Evolutionary conservation across 1,140 invertebrate genomes (phyloP), one percentile per base, ranked within the genome.

Genomic region (Apolygus lucorum): DNA sequence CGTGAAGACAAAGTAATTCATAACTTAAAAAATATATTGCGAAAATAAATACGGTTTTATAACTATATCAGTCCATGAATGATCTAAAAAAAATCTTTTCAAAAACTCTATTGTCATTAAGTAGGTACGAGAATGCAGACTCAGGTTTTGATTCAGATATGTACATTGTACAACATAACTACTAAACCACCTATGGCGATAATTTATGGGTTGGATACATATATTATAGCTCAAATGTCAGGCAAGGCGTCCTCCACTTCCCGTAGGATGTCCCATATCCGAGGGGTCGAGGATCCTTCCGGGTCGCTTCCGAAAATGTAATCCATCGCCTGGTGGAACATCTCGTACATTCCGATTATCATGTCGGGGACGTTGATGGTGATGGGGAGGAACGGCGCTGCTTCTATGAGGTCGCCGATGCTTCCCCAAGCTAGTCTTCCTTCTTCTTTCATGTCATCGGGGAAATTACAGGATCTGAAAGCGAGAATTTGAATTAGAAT

Each of bases 291-390:
- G n/a, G n/a, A n/a, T n/a, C n/a, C n/a, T 14, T 28, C 28, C n/a
- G 14, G n/a, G 21, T 2, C 8, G 11, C 25, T 29, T 1, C 70
- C 67, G 28, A 71, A 63, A 24, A 71, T 24, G 64, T 71, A 71
- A 11, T 29, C 21, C n/a, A 29, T 52, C 59, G 49, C 28, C 27
- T 21, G 25, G 34, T 22, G 25, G 28, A 73, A 54, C 2, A 22
- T 25, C 2, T 66, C 63, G 24, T 49, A 2, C 54, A 71, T 28
- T 13, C 52, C 66, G 64, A 22, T 22, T 1, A 74, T 29, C 21
- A 70, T 27, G 59, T 74, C 73, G 1, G 73, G 73, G 27, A 74
- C 70, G 54, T 74, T 74, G 52, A 74, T 63, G 1, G 69, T 70
- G 24, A 74, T 29, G 8, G 73, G 73, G 2, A 74, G 68, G 62